Conservation (phyloP, 2,888 invertebrate species). For the Eurois occulta region DNA sequence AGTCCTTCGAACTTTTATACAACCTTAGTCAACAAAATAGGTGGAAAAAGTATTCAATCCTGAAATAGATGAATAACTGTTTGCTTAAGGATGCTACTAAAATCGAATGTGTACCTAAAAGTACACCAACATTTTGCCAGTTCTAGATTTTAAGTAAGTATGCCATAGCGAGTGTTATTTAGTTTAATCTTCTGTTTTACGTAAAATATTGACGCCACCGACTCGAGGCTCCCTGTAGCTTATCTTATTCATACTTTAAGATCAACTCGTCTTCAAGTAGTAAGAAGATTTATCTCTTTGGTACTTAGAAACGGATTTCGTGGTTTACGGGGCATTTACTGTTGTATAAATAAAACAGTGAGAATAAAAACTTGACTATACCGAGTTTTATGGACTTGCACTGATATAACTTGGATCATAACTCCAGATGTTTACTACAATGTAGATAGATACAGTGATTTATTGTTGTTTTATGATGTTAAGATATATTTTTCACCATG, state of each 20-base stretch:
- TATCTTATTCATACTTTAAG: conserved; percentile 34
- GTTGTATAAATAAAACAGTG: conserved; percentile 59
- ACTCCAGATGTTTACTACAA: conserved; percentile 24
- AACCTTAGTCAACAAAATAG: conserved; percentile 15
- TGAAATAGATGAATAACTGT: conserved; percentile 14
- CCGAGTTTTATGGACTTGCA: conserved; percentile 45
- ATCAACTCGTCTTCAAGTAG: conserved; percentile 25
- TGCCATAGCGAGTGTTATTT: neutral
- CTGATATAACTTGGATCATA: conserved; percentile 38
- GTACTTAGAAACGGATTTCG: conserved; percentile 54
- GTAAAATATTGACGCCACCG: neutral
- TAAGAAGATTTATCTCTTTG: conserved; percentile 49
- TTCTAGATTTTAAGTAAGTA: neutral
- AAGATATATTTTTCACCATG: neutral
- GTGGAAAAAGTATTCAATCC: conserved; percentile 23
- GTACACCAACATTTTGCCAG: neutral
- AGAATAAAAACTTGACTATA: conserved; percentile 57
- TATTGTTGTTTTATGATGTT: conserved; percentile 31
- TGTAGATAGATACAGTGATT: conserved; percentile 11
- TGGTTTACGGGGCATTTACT: conserved; percentile 54
- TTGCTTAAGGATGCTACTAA: neutral
- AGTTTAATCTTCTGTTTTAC: conserved; percentile 17
- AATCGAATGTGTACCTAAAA: conserved; percentile 18
- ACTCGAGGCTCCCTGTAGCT: neutral
- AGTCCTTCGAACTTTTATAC: conserved; percentile 22